A percentile compares a stretch with the other conserved stretches of the same genome.
Conservation (phyloP, 2,888 invertebrate species). For the Apoda limacodes region DNA sequence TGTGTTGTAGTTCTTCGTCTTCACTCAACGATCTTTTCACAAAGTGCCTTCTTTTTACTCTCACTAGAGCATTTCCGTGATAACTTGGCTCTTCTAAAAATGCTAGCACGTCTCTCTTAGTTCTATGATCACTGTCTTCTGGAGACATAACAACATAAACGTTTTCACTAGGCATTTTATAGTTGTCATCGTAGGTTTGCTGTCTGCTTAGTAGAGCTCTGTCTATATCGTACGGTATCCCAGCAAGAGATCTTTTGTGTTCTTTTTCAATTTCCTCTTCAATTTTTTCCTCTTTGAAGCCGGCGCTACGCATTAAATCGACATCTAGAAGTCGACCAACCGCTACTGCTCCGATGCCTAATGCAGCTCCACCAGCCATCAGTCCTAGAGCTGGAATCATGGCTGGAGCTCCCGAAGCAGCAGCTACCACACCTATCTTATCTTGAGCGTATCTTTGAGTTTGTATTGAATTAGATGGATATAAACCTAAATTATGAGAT, state of each 20-base stretch:
- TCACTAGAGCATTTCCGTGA: conserved; percentile 25
- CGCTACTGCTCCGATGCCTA: conserved; percentile 84
- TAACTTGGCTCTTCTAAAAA: conserved; percentile 37
- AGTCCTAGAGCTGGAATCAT: conserved; percentile 81
- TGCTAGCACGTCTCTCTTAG: conserved; percentile 42
- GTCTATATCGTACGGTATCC: conserved; percentile 49
- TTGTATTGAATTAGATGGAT: conserved; percentile 52
- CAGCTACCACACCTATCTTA: conserved; percentile 73
- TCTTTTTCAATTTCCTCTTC: conserved; percentile 61
- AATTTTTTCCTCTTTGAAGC: conserved; percentile 42
- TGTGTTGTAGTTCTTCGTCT: conserved; percentile 49
- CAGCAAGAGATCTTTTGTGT: conserved; percentile 65
- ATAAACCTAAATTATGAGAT: conserved; percentile 79
- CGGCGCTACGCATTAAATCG: conserved; percentile 70
- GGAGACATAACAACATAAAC: conserved; percentile 65
- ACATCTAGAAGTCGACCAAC: conserved; percentile 78
- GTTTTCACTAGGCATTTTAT: conserved; percentile 66
- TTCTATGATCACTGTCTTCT: conserved; percentile 37
- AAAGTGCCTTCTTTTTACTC: conserved; percentile 37
- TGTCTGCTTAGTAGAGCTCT: conserved; percentile 51
- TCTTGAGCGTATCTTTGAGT: conserved; percentile 66
- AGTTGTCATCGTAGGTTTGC: conserved; percentile 58
- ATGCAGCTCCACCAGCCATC: conserved; percentile 85
- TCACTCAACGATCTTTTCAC: conserved; percentile 42
- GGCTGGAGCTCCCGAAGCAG: conserved; percentile 67